phyloP scores from a whole-genome alignment of 2,888 invertebrate genomes.

The Zaprionus bogoriensis region DNA sequence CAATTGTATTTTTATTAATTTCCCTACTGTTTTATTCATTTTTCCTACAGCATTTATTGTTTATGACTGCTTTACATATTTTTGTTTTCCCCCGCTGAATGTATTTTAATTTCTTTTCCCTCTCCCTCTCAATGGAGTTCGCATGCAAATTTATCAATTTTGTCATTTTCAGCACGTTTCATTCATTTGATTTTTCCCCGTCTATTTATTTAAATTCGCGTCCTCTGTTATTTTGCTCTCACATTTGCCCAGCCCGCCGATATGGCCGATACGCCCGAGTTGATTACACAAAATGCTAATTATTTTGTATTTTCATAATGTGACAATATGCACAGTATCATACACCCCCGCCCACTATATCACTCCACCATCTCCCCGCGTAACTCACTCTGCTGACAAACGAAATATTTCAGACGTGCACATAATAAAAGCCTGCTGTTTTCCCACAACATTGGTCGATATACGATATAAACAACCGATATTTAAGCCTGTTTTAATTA shows the following conservation, averaged over 20 bases:
- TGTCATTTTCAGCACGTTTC: conserved; percentile 53
- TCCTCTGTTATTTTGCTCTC: conserved; percentile 31
- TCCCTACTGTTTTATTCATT: neutral
- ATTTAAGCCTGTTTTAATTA: conserved; percentile 45
- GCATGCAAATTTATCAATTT: conserved; percentile 50
- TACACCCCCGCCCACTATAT: too few species aligned
- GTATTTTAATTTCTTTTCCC: too few species aligned
- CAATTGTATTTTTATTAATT: too few species aligned
- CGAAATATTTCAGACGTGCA: too few species aligned
- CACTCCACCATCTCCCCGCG: too few species aligned
- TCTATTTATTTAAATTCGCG: conserved; percentile 35
- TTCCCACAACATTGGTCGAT: too few species aligned
- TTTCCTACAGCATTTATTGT: conserved; percentile 22
- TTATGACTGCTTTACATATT: conserved; percentile 43
- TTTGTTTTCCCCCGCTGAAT: conserved; percentile 17
- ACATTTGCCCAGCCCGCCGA: too few species aligned
- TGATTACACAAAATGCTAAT: conserved; percentile 80
- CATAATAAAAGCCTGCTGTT: too few species aligned
- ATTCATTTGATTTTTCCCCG: conserved; percentile 56
- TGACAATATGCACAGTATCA: conserved; percentile 58
- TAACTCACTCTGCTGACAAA: too few species aligned
- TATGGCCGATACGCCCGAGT: conserved; percentile 44
- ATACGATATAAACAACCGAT: too few species aligned
- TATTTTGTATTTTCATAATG: conserved; percentile 71
- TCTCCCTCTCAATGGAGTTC: conserved; percentile 49